Base-by-base conservation (phyloP, 2,113 vertebrate species). In the Condylura cristata region DNA sequence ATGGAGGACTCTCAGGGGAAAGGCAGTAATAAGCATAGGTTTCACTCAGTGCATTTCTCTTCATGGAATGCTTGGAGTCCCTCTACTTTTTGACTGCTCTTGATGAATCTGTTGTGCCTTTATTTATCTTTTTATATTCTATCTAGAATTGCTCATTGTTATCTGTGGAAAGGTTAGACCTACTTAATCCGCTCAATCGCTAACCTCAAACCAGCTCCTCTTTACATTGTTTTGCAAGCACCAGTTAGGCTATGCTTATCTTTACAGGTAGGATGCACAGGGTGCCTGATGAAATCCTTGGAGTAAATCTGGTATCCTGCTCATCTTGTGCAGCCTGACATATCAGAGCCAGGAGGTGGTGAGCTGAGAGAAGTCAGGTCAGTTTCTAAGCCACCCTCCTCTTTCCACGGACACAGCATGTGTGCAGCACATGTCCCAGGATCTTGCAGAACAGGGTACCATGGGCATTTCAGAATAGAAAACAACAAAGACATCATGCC, bases 51-150 rank as follows among this genome's bases (percentile, higher is more conserved):
- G 8, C 8, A 9, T n/a, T 46, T 89, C 51, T 68, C 41, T 68
- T 46, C 34, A 46, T 37, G 39, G 53, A 22, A 14, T 53, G 28
- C 28, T 20, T 61, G 14, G n/a, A n/a, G 39, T 66, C 70, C 26
- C 26, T 68, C 28, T 61, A 20, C 26, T 51, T 70, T 76, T 61
- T 26, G 48, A 26, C 11, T 9, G 34, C 61, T 84, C n/a, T 61
- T 56, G 58, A 48, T 30, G 58, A 68, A 22, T 65, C 20, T 18
- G 61, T 22, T 58, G 22, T 63, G 51, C 16, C 53, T 82, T 74
- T 37, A 81, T 30, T 85, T 75, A 74, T 63, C 41, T 65, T 89
- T 89, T 87, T 41, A 28, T 76, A 17, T 82, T 89, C 86, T 86
- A n/a, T 86, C 85, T 82, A 56, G 60, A 75, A 37, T 34, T 63